Evolutionary conservation across 2,888 invertebrate genomes (phyloP).

Genomic region (Catocala nupta): DNA sequence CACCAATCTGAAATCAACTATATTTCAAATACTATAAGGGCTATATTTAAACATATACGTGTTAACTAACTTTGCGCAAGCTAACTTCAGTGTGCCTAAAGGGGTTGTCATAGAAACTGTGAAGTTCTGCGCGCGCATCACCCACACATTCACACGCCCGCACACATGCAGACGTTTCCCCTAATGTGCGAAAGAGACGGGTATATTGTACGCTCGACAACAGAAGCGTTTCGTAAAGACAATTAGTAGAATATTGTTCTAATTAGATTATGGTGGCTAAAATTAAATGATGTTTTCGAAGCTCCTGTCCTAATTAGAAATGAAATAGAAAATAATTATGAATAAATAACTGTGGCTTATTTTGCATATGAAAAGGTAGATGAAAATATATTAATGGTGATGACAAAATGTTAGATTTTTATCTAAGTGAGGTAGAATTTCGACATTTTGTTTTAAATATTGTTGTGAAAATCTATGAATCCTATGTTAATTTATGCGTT

Average conservation of each 20-base stretch:
- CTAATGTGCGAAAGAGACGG: conserved; percentile 70
- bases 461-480: too few species aligned
- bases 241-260: conserved; percentile 31
- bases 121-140: conserved; percentile 84
- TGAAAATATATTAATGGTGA: background rate
- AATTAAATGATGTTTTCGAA: conserved; percentile 18
- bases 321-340: background rate
- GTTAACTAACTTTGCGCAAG: conserved; percentile 70
- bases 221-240: conserved; percentile 46
- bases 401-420: too few species aligned
- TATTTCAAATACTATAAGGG: conserved; percentile 29
- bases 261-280: conserved; percentile 31
- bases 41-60: conserved; percentile 19
- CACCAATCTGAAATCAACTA: conserved; percentile 42
- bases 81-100: conserved; percentile 79
- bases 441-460: too few species aligned
- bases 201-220: conserved; percentile 61
- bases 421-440: too few species aligned
- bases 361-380: background rate
- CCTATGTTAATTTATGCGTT: too few species aligned
- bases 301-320: conserved; percentile 4
- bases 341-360: background rate
- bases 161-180: conserved; percentile 64
- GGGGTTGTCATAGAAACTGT: conserved; percentile 87
- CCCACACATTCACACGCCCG: conserved; percentile 62